Evolutionary conservation across 2,113 vertebrate genomes (phyloP), one percentile per base, ranked within the genome.

Genomic region (Rhinolophus ferrumequinum): DNA sequence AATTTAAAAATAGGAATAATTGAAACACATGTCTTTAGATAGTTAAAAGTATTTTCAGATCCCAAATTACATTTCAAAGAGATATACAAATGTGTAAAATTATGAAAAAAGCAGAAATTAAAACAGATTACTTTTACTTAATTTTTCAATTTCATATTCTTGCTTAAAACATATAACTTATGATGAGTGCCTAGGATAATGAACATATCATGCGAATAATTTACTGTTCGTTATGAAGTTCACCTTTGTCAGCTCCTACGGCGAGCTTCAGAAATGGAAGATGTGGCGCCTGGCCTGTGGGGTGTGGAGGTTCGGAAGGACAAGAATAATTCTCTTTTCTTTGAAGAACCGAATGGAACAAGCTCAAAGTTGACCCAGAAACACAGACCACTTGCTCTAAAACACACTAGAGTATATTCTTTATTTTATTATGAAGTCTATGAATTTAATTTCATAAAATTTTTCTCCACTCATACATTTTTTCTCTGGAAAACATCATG

Each of bases 401-500:
- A 88, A 73, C 52, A 30, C 44, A 16, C 62, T 6, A 38, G n/a
- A 77, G 7, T 13, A 35, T 41, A 85, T 69, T 47, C 35, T 88
- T 50, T 56, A 62, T 88, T 70, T 33, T 54, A 56, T 56, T 66
- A 77, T 70, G 8, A 33, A 83, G 0, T 0, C 64, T 81, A 64
- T 11, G 84, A 84, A 72, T 76, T 56, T 88, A 64, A 12, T 66
- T 92, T 94, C 75, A 93, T 47, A 88, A 72, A 85, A 6, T 12
- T 33, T 88, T 92, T 77, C 83, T 92, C 72, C 84, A 97, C 58
- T 88, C 66, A 62, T 84, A 91, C 38, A 11, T 69, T 82, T 77
- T 86, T 89, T 33, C 92, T 95, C 64, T 83, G 87, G 52, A 67
- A 95, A 97, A 76, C 18, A 96, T 81, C 21, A 19, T 72, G 82